Conservation (phyloP, 2,797 vertebrate species). For the Cyprinella venusta region DNA sequence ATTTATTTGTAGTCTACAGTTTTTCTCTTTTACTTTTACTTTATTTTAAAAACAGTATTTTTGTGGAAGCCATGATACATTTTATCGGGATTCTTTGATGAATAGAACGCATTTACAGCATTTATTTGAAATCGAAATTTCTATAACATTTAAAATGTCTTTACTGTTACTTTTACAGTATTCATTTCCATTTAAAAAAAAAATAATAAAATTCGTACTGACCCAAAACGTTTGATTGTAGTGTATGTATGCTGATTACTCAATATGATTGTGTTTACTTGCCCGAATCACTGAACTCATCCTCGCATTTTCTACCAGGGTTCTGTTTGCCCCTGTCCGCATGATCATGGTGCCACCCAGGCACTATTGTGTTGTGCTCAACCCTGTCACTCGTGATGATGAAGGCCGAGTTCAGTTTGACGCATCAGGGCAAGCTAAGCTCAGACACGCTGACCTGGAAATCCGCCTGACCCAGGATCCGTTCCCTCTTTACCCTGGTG, state of each 20-base stretch:
- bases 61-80: background rate
- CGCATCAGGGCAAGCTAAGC: slow-evolving; percentile 83
- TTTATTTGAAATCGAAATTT: background rate
- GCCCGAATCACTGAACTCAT: background rate
- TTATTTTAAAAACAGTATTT: too few relatives aligned
- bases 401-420: slow-evolving; percentile 73
- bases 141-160: background rate
- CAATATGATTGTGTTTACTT: background rate
- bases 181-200: background rate
- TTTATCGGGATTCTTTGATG: background rate
- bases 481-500: slow-evolving; percentile 89
- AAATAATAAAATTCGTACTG: background rate
- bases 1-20: background rate
- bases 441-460: slow-evolving; percentile 88
- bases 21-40: background rate
- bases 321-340: slow-evolving; percentile 78
- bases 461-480: slow-evolving; percentile 89
- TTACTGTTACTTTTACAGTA: background rate
- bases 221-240: background rate
- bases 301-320: slow-evolving; percentile 66
- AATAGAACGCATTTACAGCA: background rate
- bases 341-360: slow-evolving; percentile 90
- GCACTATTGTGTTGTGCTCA: slow-evolving; percentile 86
- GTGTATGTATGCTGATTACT: background rate
- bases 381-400: slow-evolving; percentile 79